Conservation (phyloP, 2,113 vertebrate genomes). For the Passer domesticus region DNA sequence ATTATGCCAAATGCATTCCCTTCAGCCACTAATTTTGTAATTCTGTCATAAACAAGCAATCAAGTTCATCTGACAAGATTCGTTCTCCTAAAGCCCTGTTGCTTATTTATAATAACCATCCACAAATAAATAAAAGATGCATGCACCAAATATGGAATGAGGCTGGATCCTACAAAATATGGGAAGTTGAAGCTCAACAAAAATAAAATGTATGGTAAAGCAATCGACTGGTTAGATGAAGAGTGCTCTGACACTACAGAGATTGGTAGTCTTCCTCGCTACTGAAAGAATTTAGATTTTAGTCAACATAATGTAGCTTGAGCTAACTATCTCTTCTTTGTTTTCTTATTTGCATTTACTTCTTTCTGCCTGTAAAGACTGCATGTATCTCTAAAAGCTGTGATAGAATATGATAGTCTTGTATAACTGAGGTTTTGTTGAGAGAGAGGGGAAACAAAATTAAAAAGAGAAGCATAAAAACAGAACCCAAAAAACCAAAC, state of each 20-base stretch:
- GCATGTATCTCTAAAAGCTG: not conserved
- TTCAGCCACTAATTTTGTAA: slow-evolving; percentile 56
- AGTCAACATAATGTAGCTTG: not conserved
- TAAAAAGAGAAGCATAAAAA: not conserved
- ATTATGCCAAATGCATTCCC: slow-evolving; percentile 54
- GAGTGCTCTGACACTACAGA: not conserved
- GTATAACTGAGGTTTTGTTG: not conserved
- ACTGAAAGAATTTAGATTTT: not conserved
- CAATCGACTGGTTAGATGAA: not conserved
- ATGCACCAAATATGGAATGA: not conserved
- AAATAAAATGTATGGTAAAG: not conserved
- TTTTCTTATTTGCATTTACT: not conserved
- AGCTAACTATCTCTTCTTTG: not conserved
- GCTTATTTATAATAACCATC: slow-evolving; percentile 24
- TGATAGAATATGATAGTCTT: not conserved
- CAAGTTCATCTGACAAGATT: slow-evolving; percentile 41
- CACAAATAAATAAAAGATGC: not conserved
- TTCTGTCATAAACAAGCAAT: slow-evolving; percentile 56
- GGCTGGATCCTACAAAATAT: not conserved
- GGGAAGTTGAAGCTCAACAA: not conserved
- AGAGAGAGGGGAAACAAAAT: not conserved
- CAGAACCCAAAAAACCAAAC: not conserved
- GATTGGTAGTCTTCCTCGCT: not conserved
- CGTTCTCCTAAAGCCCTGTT: not conserved
- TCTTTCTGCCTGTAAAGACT: not conserved